A percentile compares a stretch with the other conserved stretches of the same genome.
phyloP scores from a whole-genome alignment of 1,140 invertebrate genomes.

The Gonatopus flavifemur region DNA sequence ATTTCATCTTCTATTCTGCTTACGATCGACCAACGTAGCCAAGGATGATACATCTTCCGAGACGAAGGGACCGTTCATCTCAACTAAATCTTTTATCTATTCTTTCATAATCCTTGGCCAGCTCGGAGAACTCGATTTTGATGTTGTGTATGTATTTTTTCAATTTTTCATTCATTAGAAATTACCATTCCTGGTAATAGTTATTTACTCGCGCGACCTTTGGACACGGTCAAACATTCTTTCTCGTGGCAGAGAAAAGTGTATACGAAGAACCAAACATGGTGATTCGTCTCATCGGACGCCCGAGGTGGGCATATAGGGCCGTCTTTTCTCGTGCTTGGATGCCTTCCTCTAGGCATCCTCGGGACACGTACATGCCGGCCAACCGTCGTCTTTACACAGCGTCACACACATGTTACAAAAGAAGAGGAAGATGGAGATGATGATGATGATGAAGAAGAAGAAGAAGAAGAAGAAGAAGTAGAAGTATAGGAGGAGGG shows the following conservation, averaged over 20 bases:
- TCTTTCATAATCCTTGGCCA: no score
- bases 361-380: no score
- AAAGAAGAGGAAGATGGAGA: slow-evolving; percentile 11
- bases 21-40: slow-evolving; percentile 37
- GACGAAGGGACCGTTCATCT: slow-evolving; percentile 34
- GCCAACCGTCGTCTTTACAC: slow-evolving; percentile 11
- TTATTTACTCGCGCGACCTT: no score
- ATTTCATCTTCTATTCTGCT: no score
- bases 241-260: slow-evolving; percentile 11
- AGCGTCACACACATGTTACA: slow-evolving; percentile 21
- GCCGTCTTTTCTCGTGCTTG: slow-evolving; percentile 16
- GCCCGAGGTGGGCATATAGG: slow-evolving; percentile 23
- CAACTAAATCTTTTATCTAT: slow-evolving; percentile 34
- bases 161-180: no score
- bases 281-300: slow-evolving; percentile 24
- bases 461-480: no score
- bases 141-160: no score
- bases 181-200: no score
- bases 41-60: slow-evolving; percentile 43
- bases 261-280: slow-evolving; percentile 27
- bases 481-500: no score
- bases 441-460: no score
- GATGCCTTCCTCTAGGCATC: not conserved
- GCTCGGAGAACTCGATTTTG: no score
- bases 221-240: no score